Percentiles rank a stretch among this genome's conserved stretches.
These are phyloP conservation scores for Cataglyphis livida DNA, from an alignment of 2,888 invertebrate genomes.

Conservation along the genomic window DNA sequence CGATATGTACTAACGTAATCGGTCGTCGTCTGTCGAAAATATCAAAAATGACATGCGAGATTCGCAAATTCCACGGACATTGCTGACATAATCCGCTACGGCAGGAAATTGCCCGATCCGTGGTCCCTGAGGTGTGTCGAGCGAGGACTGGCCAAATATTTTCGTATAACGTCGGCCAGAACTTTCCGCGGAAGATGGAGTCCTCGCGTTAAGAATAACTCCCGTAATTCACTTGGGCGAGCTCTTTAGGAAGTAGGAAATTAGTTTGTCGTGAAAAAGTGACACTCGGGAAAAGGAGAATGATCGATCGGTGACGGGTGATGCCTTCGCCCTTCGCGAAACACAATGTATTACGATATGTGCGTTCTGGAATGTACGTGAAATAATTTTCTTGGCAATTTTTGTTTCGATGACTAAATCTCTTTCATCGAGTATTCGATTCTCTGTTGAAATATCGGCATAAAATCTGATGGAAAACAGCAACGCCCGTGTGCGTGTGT, in stretches of 20 bases:
- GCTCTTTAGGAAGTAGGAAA: constrained; percentile 84
- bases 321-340: constrained; percentile 65
- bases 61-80: background rate
- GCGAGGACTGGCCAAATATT: constrained; percentile 38
- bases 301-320: constrained; percentile 81
- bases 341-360: constrained; percentile 12
- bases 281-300: constrained; percentile 71
- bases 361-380: background rate
- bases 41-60: background rate
- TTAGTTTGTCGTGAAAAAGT: constrained; percentile 80
- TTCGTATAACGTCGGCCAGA: constrained; percentile 67
- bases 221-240: constrained; percentile 83
- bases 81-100: constrained; percentile 13
- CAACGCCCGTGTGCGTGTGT: background rate
- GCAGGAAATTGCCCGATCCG: constrained; percentile 33
- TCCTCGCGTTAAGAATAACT: constrained; percentile 80
- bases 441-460: background rate
- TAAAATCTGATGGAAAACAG: background rate
- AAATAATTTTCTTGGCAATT: background rate
- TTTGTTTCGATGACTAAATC: background rate
- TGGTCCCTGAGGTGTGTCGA: background rate
- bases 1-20: background rate
- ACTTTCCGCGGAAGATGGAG: constrained; percentile 80
- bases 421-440: background rate
- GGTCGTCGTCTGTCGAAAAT: background rate